Conservation (phyloP, 2,113 vertebrate genomes). For the Bubo scandiacus region DNA sequence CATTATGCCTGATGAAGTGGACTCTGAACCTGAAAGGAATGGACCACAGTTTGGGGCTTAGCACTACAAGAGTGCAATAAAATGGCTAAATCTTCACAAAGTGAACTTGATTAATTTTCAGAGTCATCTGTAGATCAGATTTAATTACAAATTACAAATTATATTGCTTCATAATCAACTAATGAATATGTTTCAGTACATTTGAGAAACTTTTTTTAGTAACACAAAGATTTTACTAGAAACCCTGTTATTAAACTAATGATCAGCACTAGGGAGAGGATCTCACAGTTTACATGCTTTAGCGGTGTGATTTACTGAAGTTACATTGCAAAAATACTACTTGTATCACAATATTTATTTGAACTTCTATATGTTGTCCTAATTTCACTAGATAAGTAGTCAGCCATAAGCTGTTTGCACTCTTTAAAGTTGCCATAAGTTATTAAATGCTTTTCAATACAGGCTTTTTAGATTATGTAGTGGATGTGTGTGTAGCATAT, state of each 20-base stretch:
- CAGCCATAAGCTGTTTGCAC: not conserved
- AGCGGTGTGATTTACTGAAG: not conserved
- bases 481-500: not conserved
- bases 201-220: not conserved
- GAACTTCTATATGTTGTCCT: not conserved
- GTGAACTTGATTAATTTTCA: not conserved
- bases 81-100: not conserved
- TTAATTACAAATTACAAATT: not conserved
- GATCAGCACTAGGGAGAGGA: not conserved
- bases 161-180: not conserved
- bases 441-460: not conserved
- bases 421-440: not conserved
- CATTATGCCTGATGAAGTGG: not conserved
- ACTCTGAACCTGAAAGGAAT: not conserved
- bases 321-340: not conserved
- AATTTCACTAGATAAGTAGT: not conserved
- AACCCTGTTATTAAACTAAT: not conserved
- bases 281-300: not conserved
- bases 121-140: not conserved
- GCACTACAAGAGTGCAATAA: not conserved
- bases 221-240: not conserved
- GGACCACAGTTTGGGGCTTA: not conserved
- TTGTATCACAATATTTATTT: not conserved
- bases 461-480: not conserved
- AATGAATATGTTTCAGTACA: not conserved